These are phyloP conservation scores for Sanderia malayensis DNA, from an alignment of 30 jellyfish, hydroid and myxozoan species.

Conservation along the genomic window DNA sequence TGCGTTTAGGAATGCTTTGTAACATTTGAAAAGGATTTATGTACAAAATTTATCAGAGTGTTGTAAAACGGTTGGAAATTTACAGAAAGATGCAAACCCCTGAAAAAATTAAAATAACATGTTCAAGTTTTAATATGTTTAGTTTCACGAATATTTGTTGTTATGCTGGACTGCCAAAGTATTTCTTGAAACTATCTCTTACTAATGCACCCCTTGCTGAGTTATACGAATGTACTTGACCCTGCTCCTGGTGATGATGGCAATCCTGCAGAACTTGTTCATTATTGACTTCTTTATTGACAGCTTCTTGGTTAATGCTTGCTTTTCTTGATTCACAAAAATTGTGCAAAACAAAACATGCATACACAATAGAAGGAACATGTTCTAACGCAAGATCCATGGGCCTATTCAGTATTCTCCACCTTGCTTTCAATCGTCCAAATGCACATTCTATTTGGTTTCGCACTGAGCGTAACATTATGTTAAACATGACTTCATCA, in stretches of 20 bases:
- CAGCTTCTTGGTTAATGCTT: neutral
- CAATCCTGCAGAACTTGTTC: too few relatives aligned
- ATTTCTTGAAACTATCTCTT: too few relatives aligned
- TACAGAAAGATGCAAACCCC: neutral
- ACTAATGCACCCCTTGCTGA: neutral
- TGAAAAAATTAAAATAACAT: too few relatives aligned
- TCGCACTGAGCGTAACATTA: constrained; percentile 13
- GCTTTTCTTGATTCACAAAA: constrained; percentile 1
- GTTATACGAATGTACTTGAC: too few relatives aligned
- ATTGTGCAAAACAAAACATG: too few relatives aligned
- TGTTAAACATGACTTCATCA: constrained; percentile 29
- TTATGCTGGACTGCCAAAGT: neutral
- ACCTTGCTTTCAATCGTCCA: too few relatives aligned
- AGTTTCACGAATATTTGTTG: neutral
- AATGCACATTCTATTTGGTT: constrained; percentile 53
- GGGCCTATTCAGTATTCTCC: neutral
- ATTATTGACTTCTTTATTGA: neutral
- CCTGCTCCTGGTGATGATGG: too few relatives aligned
- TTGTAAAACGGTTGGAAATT: neutral
- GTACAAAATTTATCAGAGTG: neutral
- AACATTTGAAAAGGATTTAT: neutral
- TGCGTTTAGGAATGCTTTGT: neutral
- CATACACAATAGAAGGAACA: too few relatives aligned
- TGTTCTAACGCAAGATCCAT: constrained; percentile 16
- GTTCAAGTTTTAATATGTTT: neutral